Evolutionary conservation across 2,797 vertebrate species (phyloP).

Genomic region (Chromis chromis): DNA sequence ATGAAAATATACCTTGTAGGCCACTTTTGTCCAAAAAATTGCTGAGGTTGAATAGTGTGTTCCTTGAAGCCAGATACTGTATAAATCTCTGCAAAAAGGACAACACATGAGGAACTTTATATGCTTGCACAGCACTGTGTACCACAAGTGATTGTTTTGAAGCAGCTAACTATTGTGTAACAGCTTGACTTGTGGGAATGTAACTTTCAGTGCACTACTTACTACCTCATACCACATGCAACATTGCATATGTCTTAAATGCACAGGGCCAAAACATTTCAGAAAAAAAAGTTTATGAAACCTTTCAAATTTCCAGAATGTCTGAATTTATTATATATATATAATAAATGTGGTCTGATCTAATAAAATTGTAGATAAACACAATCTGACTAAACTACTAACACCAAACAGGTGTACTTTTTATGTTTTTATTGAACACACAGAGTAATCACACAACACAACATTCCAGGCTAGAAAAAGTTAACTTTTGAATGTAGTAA

Average conservation of each 20-base stretch:
- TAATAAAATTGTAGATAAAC: no score
- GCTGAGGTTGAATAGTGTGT: conserved; percentile 97
- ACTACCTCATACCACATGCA: not conserved
- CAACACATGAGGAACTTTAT: conserved; percentile 9
- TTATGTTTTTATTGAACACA: no score
- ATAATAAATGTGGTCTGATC: no score
- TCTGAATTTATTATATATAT: no score
- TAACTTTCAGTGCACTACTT: not conserved
- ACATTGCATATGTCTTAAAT: not conserved
- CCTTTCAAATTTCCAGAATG: no score
- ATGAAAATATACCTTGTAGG: conserved; percentile 89
- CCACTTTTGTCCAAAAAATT: conserved; percentile 98
- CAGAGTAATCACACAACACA: no score
- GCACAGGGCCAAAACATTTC: not conserved
- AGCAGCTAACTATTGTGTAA: not conserved
- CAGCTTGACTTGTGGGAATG: not conserved
- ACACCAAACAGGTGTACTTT: no score
- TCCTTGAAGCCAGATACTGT: conserved; percentile 97
- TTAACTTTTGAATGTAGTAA: no score
- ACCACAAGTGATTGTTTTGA: not conserved
- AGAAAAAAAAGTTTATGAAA: not conserved
- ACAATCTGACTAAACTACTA: no score
- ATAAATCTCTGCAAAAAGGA: conserved; percentile 90
- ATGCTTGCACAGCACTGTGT: conserved; percentile 5
- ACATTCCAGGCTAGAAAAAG: no score